phyloP scores from a whole-genome alignment of 2,888 invertebrate species.

The Horisme vitalbata region DNA sequence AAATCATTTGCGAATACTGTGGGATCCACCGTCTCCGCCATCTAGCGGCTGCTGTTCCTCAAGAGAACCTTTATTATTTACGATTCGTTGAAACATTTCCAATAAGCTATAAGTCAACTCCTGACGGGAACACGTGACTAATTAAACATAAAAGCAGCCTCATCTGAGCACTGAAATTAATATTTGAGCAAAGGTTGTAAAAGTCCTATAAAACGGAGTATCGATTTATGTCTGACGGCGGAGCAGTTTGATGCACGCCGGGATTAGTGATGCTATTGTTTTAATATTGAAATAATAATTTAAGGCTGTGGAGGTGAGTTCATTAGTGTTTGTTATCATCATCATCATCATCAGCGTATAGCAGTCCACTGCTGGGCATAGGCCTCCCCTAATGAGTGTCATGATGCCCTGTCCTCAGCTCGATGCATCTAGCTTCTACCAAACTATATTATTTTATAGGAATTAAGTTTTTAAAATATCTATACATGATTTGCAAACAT shows the following conservation, averaged over 20 bases:
- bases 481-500: too few species aligned
- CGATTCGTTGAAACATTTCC: conserved; percentile 37
- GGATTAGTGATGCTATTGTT: conserved; percentile 5
- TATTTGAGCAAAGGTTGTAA: conserved; percentile 52
- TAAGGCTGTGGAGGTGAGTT: too few species aligned
- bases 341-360: too few species aligned
- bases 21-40: neutral
- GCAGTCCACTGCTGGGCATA: too few species aligned
- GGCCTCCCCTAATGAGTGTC: too few species aligned
- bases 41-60: neutral
- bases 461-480: too few species aligned
- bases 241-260: neutral
- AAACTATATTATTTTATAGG: too few species aligned
- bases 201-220: conserved; percentile 46
- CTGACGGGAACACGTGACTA: conserved; percentile 58
- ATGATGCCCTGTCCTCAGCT: too few species aligned
- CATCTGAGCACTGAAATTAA: conserved; percentile 51
- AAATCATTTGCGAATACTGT: too few species aligned
- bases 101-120: conserved; percentile 67
- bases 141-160: conserved; percentile 60
- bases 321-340: too few species aligned
- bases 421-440: too few species aligned
- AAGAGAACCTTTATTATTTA: conserved; percentile 19
- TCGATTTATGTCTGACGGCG: conserved; percentile 44
- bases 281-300: neutral